Evolutionary conservation across 2,113 vertebrate genomes (phyloP), one percentile per base, ranked within the genome.

Genomic region (Erythrolamprus reginae): DNA sequence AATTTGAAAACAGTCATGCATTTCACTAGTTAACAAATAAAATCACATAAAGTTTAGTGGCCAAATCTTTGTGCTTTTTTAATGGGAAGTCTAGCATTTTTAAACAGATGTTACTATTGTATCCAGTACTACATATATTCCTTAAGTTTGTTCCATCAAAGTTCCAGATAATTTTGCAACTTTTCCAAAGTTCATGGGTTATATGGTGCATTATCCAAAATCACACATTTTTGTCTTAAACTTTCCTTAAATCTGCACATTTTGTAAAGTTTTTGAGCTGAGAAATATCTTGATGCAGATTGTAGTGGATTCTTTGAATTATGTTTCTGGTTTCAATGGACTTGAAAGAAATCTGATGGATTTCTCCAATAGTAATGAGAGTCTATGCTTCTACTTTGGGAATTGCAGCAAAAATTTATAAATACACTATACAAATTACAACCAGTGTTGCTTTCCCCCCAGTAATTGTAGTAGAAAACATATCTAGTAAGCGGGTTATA

Each of bases 1-100:
- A 61, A 83, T 89, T 90, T 42, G 53, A 93, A 94, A 93, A 88
- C 77, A 88, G 58, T 84, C 70, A 23, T 88, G 28, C 89, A 90
- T 87, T 93, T 88, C 89, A 92, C 33, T 91, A 55, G 86, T 65
- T 88, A 89, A 85, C 95, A 56, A 93, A 91, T 38, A 92, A 94
- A 48, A 51, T 21, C 86, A 65, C 33, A 87, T 89, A 38, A 94
- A 93, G 83, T 85, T 51, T 84, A 50, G 0, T 65, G 45, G 84
- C 90, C 91, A 1, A 82, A 89, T 85, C n/a, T 42, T 61, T 91
- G 26, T 26, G 26, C 53, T 93, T 92, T 93, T 87, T 89, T 89
- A 83, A 86, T 93, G 84, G 87, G 90, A 88, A 42, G 53, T 61
- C 61, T 70, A 33, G n/a, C 7, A 42, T 77, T 77, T 77, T 77